Conservation (phyloP, 2,888 invertebrate species). For the Itoplectis maculator region DNA sequence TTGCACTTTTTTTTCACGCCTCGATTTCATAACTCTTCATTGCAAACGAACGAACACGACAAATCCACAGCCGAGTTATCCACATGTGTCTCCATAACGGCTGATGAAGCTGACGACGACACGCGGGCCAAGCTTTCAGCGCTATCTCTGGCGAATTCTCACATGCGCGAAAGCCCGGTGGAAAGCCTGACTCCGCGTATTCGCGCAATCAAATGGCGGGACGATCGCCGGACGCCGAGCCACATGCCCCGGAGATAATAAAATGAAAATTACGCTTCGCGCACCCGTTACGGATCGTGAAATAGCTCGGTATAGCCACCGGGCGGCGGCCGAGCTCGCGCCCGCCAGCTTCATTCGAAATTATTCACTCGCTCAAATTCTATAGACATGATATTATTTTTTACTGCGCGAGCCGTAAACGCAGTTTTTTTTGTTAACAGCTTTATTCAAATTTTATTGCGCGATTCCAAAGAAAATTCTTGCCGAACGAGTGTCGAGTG, state of each 20-base stretch:
- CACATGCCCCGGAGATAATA: constrained; percentile 48
- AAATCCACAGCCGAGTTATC: neutral
- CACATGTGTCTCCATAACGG: neutral
- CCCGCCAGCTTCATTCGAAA: constrained; percentile 1
- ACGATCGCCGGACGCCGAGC: constrained; percentile 21
- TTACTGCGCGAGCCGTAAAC: constrained; percentile 10
- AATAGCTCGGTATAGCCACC: constrained; percentile 25
- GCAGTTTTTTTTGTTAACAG: neutral
- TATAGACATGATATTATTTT: constrained; percentile 39
- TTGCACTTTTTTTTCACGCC: neutral
- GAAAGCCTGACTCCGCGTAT: constrained; percentile 37
- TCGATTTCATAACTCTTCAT: neutral
- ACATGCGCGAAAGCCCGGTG: neutral
- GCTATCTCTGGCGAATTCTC: neutral
- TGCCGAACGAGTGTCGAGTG: neutral
- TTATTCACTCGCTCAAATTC: constrained; percentile 47
- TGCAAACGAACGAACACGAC: neutral
- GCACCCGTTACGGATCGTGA: constrained; percentile 47
- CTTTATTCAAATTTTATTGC: constrained; percentile 11
- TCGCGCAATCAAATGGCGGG: constrained; percentile 35
- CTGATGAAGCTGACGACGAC: constrained; percentile 7
- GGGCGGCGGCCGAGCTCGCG: too few species aligned
- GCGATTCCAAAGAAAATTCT: neutral
- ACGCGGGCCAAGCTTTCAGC: neutral
- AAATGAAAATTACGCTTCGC: constrained; percentile 56